Conservation (phyloP, 2,888 invertebrate genomes). For the Crepidodera aurea region DNA sequence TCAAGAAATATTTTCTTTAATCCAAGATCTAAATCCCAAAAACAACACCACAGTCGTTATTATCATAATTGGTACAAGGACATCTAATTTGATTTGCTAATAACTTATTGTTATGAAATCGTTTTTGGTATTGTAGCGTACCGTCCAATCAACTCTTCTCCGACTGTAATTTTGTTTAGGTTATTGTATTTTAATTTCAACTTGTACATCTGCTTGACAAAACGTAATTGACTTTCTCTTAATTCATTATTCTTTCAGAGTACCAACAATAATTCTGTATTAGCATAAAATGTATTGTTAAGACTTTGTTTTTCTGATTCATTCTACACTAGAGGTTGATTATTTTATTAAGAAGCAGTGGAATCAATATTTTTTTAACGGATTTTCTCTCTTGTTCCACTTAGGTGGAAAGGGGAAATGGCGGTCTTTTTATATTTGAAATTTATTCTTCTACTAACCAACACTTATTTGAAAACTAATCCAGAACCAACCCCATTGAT, state of each 20-base stretch:
- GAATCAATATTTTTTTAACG: no score
- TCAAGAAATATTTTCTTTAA: no score
- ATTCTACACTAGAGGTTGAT: no score
- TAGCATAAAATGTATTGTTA: slow-evolving; percentile 15
- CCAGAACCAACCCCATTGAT: no score
- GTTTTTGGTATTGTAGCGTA: slow-evolving; percentile 25
- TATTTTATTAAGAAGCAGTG: no score
- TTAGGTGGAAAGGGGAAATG: no score
- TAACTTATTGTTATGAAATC: slow-evolving; percentile 43
- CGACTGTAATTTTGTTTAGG: slow-evolving; percentile 27
- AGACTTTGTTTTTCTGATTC: slow-evolving; percentile 9
- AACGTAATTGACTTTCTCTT: slow-evolving; percentile 26
- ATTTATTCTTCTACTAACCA: no score
- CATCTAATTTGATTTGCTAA: slow-evolving; percentile 49
- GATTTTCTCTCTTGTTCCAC: no score
- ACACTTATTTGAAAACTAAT: no score
- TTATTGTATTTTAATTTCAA: slow-evolving; percentile 36
- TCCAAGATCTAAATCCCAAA: no score
- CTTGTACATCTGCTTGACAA: slow-evolving; percentile 23
- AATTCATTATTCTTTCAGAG: slow-evolving; percentile 17
- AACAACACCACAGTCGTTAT: no score
- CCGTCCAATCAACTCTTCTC: slow-evolving; percentile 26
- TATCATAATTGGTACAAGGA: slow-evolving; percentile 47
- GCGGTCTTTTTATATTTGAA: no score
- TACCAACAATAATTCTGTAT: slow-evolving; percentile 13